phyloP scores from a whole-genome alignment of 1,140 invertebrate genomes.

The Calycopis cecrops region DNA sequence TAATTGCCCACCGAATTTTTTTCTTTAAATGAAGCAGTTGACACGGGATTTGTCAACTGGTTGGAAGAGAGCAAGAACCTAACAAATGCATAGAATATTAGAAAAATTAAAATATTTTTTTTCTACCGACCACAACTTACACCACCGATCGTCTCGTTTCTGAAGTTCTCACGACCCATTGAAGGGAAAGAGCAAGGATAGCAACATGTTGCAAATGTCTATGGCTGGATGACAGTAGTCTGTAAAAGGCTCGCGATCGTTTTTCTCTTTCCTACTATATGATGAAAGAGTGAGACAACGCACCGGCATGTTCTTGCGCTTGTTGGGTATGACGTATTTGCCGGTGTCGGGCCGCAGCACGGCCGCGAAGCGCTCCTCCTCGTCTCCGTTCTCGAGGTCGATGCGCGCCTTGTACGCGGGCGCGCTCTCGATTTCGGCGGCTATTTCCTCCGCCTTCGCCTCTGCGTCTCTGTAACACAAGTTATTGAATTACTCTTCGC shows the following conservation, averaged over 20 bases:
- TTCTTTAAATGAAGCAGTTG: no score
- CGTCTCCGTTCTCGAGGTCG: conserved; percentile 93
- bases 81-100: no score
- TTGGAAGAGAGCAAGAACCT: no score
- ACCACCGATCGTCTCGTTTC: no score
- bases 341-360: conserved; percentile 78
- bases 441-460: conserved; percentile 90
- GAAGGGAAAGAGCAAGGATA: neutral
- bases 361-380: conserved; percentile 89
- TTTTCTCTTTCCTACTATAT: no score
- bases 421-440: conserved; percentile 92
- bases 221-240: no score
- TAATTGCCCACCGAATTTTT: no score
- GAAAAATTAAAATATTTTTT: no score
- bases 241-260: no score
- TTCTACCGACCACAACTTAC: no score
- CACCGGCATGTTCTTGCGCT: conserved; percentile 80
- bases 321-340: conserved; percentile 87
- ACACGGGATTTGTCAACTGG: no score
- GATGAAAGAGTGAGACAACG: neutral
- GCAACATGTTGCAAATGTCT: conserved; percentile 6
- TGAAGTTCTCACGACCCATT: no score
- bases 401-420: conserved; percentile 86
- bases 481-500: neutral
- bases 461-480: conserved; percentile 79